Conservation (phyloP, 2,797 vertebrate genomes). For the Protonibea diacanthus region DNA sequence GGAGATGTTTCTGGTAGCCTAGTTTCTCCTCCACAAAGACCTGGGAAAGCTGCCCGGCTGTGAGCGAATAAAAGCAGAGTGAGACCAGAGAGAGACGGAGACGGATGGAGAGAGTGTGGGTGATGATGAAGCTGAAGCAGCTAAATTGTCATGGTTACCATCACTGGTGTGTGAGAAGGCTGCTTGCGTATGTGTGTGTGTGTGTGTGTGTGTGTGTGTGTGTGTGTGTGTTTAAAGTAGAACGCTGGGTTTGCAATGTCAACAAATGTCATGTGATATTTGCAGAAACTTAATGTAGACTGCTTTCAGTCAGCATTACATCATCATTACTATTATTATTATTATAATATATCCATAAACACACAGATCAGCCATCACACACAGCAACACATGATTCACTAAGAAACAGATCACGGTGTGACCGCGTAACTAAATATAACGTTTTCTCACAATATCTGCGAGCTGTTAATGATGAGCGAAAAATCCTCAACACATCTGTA, state of each 20-base stretch:
- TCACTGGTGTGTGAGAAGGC: conserved; percentile 48
- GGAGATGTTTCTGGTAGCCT: conserved; percentile 53
- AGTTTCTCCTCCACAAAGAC: conserved; percentile 70
- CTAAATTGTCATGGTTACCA: conserved; percentile 83
- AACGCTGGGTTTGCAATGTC: conserved; percentile 58
- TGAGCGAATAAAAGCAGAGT: conserved; percentile 63
- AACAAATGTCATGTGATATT: conserved; percentile 75
- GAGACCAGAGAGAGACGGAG: conserved; percentile 66
- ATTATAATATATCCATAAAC: not conserved
- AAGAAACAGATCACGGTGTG: conserved; percentile 7
- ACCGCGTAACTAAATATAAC: conserved; percentile 39
- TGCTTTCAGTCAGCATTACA: conserved; percentile 2
- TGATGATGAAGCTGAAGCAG: conserved; percentile 77
- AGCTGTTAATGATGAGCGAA: conserved; percentile 13
- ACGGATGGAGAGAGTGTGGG: conserved; percentile 79
- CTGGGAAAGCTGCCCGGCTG: conserved; percentile 59
- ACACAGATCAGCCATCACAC: conserved; percentile 17
- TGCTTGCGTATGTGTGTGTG: not conserved
- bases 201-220: conserved; percentile 10
- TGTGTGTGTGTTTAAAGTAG: conserved; percentile 48
- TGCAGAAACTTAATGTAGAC: conserved; percentile 38
- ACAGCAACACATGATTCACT: conserved; percentile 21
- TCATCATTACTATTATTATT: too few relatives aligned
- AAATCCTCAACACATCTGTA: conserved; percentile 35
- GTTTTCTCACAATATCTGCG: conserved; percentile 5